Evolutionary conservation across 2,797 vertebrate species (phyloP).

Genomic region (Sphenodon punctatus): DNA sequence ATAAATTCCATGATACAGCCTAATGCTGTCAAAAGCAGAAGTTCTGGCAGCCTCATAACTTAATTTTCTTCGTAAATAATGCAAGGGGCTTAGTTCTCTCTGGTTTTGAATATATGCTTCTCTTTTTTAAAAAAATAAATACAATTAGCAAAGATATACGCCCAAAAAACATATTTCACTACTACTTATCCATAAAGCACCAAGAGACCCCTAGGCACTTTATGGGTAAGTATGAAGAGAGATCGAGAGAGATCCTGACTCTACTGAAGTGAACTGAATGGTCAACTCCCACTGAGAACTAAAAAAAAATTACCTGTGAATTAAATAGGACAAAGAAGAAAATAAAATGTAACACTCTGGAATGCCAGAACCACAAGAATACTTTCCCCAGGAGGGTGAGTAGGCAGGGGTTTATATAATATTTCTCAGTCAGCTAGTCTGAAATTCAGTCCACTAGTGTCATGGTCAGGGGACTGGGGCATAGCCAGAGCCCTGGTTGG

Average conservation of each 20-base stretch:
- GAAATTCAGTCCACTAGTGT: not conserved
- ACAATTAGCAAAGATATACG: too few relatives aligned
- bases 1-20: fast-evolving
- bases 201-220: not conserved
- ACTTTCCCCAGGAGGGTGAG: too few relatives aligned
- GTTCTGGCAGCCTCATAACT: not conserved
- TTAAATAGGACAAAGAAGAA: too few relatives aligned
- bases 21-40: not conserved
- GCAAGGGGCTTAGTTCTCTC: not conserved
- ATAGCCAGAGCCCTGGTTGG: too few relatives aligned
- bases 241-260: too few relatives aligned
- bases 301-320: too few relatives aligned
- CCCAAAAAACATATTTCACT: not conserved
- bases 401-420: fast-evolving
- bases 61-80: not conserved
- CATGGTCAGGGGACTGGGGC: not conserved
- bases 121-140: too few relatives aligned
- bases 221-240: not conserved
- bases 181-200: not conserved
- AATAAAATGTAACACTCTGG: not conserved
- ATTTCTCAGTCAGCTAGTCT: fast-evolving
- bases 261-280: too few relatives aligned
- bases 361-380: not conserved
- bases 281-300: too few relatives aligned
- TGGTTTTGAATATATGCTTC: not conserved